These are phyloP conservation scores for Synanthedon tipuliformis DNA, from an alignment of 2,888 invertebrate genomes.

Conservation along the genomic window DNA sequence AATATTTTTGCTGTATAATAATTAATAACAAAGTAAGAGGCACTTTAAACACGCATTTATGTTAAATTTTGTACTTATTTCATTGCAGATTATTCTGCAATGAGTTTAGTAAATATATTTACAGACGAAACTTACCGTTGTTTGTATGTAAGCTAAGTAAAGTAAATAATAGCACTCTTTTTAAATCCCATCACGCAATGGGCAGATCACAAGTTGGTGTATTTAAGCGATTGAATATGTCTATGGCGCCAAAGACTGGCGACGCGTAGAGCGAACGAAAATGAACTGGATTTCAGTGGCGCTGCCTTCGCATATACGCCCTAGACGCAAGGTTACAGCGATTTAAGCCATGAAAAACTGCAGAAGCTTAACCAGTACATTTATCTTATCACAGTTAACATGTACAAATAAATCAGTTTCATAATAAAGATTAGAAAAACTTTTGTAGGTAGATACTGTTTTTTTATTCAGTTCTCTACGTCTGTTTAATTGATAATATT, in stretches of 20 bases:
- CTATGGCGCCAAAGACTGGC: background rate
- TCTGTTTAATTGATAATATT: no score
- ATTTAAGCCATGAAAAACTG: conserved; percentile 1
- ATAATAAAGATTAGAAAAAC: background rate
- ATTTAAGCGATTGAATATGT: background rate
- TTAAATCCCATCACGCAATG: conserved; percentile 30
- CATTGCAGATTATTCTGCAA: no score
- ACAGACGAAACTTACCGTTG: conserved; percentile 20
- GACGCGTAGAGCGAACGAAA: conserved; percentile 25
- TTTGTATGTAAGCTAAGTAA: conserved; percentile 22
- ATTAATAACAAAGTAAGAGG: no score
- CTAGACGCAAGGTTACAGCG: conserved; percentile 13
- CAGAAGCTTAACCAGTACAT: background rate
- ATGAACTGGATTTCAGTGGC: conserved; percentile 24
- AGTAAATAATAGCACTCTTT: conserved; percentile 17
- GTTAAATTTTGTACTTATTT: no score
- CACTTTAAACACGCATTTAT: no score
- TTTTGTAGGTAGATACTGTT: no score
- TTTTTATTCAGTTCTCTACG: no score
- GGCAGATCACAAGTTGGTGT: background rate
- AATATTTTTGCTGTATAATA: no score
- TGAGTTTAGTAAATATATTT: no score
- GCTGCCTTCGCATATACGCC: conserved; percentile 26
- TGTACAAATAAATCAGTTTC: background rate
- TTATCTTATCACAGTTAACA: background rate